phyloP scores from a whole-genome alignment of 1,140 invertebrate genomes.

The Lasaia peninsularis region DNA sequence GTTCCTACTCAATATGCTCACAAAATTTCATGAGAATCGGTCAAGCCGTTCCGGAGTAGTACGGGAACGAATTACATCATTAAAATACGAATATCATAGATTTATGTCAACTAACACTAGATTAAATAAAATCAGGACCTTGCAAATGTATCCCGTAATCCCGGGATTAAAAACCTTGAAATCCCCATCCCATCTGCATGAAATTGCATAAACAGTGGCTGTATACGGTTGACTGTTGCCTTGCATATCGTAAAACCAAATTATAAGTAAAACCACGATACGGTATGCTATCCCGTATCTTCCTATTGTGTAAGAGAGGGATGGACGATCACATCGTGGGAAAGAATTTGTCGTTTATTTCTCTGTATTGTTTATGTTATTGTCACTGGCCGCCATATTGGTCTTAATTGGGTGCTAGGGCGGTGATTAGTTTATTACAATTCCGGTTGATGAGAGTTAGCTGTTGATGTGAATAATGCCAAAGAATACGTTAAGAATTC shows the following conservation, averaged over 20 bases:
- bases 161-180: not conserved
- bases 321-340: conserved; percentile 18
- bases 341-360: conserved; percentile 28
- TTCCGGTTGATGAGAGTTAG: conserved; percentile 7
- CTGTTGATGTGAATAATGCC: conserved; percentile 2
- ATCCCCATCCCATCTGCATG: not conserved
- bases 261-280: conserved; percentile 1
- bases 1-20: no score
- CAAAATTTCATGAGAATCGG: no score
- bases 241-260: not conserved
- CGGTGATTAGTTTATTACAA: conserved; percentile 22
- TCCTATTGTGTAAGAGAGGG: not conserved
- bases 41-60: no score
- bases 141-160: not conserved
- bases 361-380: conserved; percentile 33
- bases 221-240: not conserved
- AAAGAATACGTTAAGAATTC: not conserved
- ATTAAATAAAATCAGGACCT: no score
- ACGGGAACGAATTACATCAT: no score
- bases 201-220: conserved; percentile 9
- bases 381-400: conserved; percentile 27
- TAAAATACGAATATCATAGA: no score
- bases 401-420: conserved; percentile 28
- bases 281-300: not conserved
- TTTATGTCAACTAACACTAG: no score